Evolutionary conservation across 2,888 invertebrate genomes (phyloP).

Genomic region (Embidobia sp.): DNA sequence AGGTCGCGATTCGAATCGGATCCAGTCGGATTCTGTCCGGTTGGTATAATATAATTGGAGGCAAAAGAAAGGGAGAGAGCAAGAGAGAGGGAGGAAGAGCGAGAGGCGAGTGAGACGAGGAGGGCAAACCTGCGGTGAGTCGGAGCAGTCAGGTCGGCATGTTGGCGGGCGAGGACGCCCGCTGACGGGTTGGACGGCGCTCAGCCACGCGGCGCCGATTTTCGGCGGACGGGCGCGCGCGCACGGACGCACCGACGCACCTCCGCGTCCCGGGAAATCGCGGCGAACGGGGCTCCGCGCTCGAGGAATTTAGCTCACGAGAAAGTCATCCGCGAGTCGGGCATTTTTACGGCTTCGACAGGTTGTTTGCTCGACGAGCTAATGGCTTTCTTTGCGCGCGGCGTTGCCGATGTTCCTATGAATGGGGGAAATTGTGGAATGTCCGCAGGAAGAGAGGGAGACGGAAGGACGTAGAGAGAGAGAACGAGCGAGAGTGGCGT

Average conservation of each 20-base stretch:
- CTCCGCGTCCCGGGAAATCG: slow-evolving; percentile 6
- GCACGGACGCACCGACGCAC: background rate
- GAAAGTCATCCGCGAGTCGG: slow-evolving; percentile 60
- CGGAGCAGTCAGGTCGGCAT: no score
- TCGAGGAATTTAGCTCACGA: slow-evolving; percentile 58
- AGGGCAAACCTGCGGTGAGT: no score
- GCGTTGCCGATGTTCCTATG: slow-evolving; percentile 63
- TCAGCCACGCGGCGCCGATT: no score
- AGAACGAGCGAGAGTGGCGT: background rate
- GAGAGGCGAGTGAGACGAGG: no score
- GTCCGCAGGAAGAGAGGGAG: slow-evolving; percentile 59
- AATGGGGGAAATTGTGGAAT: slow-evolving; percentile 63
- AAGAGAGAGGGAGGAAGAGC: no score
- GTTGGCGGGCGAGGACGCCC: slow-evolving; percentile 30
- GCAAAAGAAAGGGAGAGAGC: no score
- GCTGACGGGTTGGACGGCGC: slow-evolving; percentile 37
- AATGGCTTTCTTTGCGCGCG: slow-evolving; percentile 61
- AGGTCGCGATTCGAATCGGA: no score
- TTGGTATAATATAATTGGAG: no score
- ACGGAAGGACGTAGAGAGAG: slow-evolving; percentile 33
- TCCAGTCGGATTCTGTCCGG: no score
- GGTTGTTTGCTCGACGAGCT: slow-evolving; percentile 57
- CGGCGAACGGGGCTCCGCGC: slow-evolving; percentile 28
- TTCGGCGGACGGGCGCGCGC: no score
- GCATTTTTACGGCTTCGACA: slow-evolving; percentile 63